Evolutionary conservation across 2,797 vertebrate genomes (phyloP).

Genomic region (Pangasius sanitwongsei): DNA sequence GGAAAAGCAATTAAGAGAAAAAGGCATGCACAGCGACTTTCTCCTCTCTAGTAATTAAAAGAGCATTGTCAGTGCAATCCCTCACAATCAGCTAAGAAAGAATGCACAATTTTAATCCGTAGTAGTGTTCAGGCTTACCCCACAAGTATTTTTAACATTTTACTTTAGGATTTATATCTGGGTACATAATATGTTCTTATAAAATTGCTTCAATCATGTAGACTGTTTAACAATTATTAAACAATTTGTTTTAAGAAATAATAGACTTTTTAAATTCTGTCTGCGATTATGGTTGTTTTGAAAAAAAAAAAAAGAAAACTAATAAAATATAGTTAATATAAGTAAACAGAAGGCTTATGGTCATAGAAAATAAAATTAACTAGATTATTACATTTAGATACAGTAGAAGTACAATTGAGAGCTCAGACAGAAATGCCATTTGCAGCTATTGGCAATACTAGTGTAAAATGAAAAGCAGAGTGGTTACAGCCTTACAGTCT

Average conservation of each 20-base stretch:
- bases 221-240: neutral
- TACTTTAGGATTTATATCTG: neutral
- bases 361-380: neutral
- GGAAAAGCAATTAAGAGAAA: constrained; percentile 83
- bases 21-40: constrained; percentile 82
- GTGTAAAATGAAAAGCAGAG: neutral
- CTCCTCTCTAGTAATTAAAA: constrained; percentile 85
- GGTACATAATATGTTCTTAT: neutral
- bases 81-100: constrained; percentile 80
- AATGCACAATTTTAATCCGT: constrained; percentile 49
- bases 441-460: neutral
- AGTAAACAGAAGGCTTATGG: neutral
- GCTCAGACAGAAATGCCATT: neutral
- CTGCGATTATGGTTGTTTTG: neutral
- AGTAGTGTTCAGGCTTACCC: constrained; percentile 26
- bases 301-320: too few species aligned
- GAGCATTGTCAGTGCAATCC: constrained; percentile 79
- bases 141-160: constrained; percentile 20
- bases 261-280: neutral
- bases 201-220: neutral
- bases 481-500: neutral
- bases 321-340: neutral
- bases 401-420: neutral
- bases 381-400: neutral
- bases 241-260: neutral